phyloP scores from a whole-genome alignment of 2,888 invertebrate species.

The Phyllotreta striolata region DNA sequence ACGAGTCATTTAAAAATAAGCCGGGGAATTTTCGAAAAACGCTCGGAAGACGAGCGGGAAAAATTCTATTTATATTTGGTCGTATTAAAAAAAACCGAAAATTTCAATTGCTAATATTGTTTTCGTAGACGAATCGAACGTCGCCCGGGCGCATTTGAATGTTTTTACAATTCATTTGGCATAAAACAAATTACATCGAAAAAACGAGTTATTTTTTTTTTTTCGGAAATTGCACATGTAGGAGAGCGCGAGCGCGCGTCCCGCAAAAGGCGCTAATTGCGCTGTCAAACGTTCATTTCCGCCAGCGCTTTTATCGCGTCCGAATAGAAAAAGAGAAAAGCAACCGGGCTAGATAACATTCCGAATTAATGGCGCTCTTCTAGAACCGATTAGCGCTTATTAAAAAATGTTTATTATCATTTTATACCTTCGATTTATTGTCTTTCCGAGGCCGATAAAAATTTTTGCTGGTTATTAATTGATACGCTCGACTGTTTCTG shows the following conservation, averaged over 20 bases:
- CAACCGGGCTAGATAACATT: conserved; percentile 2
- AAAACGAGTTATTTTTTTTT: too few species aligned
- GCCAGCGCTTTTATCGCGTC: background rate
- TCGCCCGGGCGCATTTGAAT: too few species aligned
- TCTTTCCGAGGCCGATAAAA: background rate
- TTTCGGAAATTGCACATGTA: background rate
- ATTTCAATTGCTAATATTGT: too few species aligned
- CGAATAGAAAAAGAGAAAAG: background rate
- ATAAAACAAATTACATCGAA: too few species aligned
- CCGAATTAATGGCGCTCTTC: conserved; percentile 6
- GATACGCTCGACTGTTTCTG: background rate
- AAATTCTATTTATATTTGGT: too few species aligned
- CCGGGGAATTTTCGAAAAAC: too few species aligned
- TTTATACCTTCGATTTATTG: background rate
- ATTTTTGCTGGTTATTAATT: background rate
- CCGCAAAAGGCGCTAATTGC: conserved; percentile 2
- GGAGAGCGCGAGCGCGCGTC: background rate
- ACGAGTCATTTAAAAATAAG: too few species aligned
- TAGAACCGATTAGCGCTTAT: background rate
- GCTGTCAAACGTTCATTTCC: conserved; percentile 14
- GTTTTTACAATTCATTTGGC: too few species aligned
- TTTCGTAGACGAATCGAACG: too few species aligned
- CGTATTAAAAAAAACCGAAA: too few species aligned
- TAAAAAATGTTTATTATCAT: background rate
- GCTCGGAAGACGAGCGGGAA: too few species aligned